Percentiles rank a stretch among this genome's conserved stretches.
phyloP scores from a whole-genome alignment of 2,113 vertebrate genomes.

The Sclerurus mexicanus region DNA sequence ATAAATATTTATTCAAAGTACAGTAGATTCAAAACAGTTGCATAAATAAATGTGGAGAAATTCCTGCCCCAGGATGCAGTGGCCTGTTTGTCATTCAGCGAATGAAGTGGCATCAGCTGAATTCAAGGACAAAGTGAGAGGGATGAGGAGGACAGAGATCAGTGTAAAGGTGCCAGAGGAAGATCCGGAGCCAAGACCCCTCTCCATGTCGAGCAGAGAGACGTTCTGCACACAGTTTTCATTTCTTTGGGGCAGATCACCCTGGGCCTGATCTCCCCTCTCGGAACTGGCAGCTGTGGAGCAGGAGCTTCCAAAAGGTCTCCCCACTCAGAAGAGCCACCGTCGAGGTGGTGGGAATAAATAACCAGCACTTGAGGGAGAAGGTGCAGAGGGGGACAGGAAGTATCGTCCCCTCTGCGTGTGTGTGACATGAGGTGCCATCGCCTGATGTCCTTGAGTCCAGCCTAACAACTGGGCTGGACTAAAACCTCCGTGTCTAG shows the following conservation, averaged over 20 bases:
- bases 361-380: background rate
- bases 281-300: background rate
- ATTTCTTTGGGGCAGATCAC: background rate
- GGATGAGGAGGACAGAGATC: constrained; percentile 41
- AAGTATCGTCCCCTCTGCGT: background rate
- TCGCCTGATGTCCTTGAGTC: background rate
- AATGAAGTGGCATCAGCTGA: background rate
- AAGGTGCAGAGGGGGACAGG: background rate
- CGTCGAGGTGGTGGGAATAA: background rate
- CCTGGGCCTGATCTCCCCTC: background rate
- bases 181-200: background rate
- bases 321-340: background rate
- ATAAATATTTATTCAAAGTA: background rate
- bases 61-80: background rate
- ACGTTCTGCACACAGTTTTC: background rate
- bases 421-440: background rate
- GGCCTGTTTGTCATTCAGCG: constrained; percentile 30
- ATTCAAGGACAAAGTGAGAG: constrained; percentile 12
- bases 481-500: background rate
- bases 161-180: constrained; percentile 34
- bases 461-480: background rate
- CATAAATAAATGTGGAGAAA: background rate
- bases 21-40: background rate
- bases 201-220: background rate
- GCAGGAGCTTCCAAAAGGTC: background rate